Conservation (phyloP, 2,113 vertebrate genomes). For the Campylorhamphus procurvoides region DNA sequence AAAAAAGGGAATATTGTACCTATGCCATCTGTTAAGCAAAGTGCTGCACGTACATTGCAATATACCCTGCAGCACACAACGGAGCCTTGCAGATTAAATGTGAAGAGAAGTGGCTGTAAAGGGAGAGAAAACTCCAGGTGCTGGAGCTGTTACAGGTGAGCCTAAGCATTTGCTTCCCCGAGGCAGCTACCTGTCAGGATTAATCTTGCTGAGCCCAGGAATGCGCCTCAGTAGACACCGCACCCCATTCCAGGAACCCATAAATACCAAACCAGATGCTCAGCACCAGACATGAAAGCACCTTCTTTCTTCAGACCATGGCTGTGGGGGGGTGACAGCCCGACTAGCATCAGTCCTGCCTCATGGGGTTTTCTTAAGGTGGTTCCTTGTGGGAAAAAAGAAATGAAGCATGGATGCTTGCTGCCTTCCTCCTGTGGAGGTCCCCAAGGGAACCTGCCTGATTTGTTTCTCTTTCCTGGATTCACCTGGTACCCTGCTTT, state of each 20-base stretch:
- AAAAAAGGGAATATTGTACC: neutral
- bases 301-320: neutral
- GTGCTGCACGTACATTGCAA: neutral
- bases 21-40: constrained; percentile 39
- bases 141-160: constrained; percentile 62
- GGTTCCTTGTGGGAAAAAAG: neutral
- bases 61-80: neutral
- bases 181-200: constrained; percentile 52
- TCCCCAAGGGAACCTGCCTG: neutral
- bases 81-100: constrained; percentile 6
- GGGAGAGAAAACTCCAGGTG: constrained; percentile 56
- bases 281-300: constrained; percentile 30
- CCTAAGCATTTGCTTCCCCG: neutral
- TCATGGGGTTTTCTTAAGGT: neutral
- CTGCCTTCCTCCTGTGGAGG: neutral
- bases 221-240: neutral
- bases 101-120: constrained; percentile 8
- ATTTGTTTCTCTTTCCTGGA: neutral
- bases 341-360: neutral
- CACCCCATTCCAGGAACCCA: constrained; percentile 54
- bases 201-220: constrained; percentile 44
- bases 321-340: neutral
- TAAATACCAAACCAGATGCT: neutral
- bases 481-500: neutral
- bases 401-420: neutral